Evolutionary conservation across 2,888 invertebrate species (phyloP).

Genomic region (Drosophila nigricruria): DNA sequence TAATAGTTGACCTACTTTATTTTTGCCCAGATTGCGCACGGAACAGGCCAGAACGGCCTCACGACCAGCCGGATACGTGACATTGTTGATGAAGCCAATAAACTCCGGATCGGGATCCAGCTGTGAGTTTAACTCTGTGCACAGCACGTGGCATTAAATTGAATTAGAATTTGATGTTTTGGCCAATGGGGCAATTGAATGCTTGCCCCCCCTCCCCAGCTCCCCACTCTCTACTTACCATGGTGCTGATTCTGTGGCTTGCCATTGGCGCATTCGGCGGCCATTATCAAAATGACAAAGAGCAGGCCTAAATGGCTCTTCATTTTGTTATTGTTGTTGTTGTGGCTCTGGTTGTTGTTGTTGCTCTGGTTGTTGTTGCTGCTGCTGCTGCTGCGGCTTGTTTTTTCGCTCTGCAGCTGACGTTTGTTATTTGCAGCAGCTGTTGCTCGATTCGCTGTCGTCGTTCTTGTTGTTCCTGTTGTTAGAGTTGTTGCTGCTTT

Average conservation of each 20-base stretch:
- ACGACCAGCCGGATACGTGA: conserved; percentile 85
- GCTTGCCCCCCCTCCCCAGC: conserved; percentile 5
- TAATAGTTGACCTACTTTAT: conserved; percentile 79
- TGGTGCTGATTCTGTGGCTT: conserved; percentile 83
- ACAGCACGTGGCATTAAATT: conserved; percentile 59
- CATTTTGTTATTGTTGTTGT: conserved; percentile 66
- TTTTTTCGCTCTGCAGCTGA: conserved; percentile 54
- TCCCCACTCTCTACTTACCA: conserved; percentile 70
- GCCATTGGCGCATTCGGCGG: conserved; percentile 78
- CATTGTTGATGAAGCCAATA: conserved; percentile 85
- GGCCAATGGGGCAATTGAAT: conserved; percentile 39
- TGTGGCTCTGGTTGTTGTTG: conserved; percentile 20
- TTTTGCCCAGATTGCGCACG: conserved; percentile 85
- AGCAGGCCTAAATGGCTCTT: conserved; percentile 70
- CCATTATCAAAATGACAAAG: conserved; percentile 80
- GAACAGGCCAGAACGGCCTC: conserved; percentile 85
- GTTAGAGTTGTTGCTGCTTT: conserved; percentile 28
- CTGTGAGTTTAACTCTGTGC: conserved; percentile 80
- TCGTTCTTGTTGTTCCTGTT: conserved; percentile 10
- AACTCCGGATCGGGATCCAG: conserved; percentile 85
- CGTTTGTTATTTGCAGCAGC: conserved; percentile 62
- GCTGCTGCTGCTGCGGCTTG: conserved; percentile 36
- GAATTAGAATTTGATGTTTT: conserved; percentile 49
- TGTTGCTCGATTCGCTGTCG: conserved; percentile 34
- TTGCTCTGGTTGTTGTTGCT: conserved; percentile 22